Conservation (phyloP, 2,888 invertebrate species). For the Allolobophora icterica region DNA sequence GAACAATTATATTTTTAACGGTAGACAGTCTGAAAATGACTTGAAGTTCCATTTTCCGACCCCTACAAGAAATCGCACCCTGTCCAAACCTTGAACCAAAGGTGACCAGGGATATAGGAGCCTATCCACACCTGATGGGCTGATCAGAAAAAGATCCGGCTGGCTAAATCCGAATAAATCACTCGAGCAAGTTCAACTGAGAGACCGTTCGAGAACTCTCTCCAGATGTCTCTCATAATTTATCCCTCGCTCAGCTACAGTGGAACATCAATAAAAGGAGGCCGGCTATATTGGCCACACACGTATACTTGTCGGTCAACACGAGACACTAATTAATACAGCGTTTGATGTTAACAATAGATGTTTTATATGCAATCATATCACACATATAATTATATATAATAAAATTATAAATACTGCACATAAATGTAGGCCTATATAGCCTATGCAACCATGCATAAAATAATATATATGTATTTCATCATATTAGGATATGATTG, state of each 20-base stretch:
- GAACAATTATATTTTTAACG: not conserved
- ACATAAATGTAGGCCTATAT: too few species aligned
- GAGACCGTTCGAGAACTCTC: not conserved
- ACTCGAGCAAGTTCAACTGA: not conserved
- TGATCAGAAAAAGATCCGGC: not conserved
- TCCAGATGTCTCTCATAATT: slow-evolving; percentile 6
- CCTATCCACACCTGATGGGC: not conserved
- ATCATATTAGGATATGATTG: too few species aligned
- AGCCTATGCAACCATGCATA: too few species aligned
- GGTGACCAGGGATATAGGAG: not conserved
- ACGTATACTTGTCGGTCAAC: not conserved
- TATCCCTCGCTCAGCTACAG: not conserved
- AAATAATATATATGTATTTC: too few species aligned
- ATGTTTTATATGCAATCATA: too few species aligned
- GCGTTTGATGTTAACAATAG: not conserved
- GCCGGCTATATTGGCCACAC: not conserved
- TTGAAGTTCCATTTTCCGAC: not conserved
- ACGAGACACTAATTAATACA: not conserved
- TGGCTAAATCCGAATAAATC: not conserved
- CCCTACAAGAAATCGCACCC: not conserved
- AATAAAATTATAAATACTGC: too few species aligned
- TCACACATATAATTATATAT: too few species aligned
- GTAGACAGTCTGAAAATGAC: not conserved
- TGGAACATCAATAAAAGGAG: not conserved
- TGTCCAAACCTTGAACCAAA: not conserved